These are phyloP conservation scores for Meles meles DNA, from an alignment of 2,113 vertebrate species.

Conservation along the genomic window DNA sequence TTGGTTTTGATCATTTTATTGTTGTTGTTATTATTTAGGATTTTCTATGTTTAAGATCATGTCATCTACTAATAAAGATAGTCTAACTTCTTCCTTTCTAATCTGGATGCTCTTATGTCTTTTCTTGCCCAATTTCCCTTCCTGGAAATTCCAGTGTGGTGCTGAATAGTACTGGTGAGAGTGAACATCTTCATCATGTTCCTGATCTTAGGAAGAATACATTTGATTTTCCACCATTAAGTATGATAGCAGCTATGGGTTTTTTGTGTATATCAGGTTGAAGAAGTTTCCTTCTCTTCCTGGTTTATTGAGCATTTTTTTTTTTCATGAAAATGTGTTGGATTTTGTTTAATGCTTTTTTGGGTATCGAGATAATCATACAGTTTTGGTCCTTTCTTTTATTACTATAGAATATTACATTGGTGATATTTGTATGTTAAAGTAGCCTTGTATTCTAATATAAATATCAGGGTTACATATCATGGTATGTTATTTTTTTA, in stretches of 20 bases:
- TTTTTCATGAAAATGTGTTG: neutral
- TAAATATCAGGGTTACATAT: neutral
- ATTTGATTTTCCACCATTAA: neutral
- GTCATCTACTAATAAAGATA: neutral
- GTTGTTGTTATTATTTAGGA: neutral
- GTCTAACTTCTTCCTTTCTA: neutral
- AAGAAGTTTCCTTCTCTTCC: neutral
- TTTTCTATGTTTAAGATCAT: neutral
- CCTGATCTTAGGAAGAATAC: neutral
- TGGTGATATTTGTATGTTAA: neutral
- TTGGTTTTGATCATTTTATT: neutral
- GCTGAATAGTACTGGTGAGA: neutral
- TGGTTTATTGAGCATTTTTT: neutral
- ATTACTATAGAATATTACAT: neutral
- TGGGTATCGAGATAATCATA: neutral
- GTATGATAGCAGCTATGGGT: neutral
- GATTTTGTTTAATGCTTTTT: neutral
- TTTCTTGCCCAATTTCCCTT: neutral
- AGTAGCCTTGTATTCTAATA: neutral
- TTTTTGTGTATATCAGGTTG: neutral
- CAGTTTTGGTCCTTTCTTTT: neutral
- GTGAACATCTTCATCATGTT: neutral
- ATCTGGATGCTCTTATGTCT: neutral
- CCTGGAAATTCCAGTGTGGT: neutral
- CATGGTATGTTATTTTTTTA: neutral